These are phyloP conservation scores for Peucedramus taeniatus DNA, from an alignment of 2,113 vertebrate genomes.

Conservation along the genomic window DNA sequence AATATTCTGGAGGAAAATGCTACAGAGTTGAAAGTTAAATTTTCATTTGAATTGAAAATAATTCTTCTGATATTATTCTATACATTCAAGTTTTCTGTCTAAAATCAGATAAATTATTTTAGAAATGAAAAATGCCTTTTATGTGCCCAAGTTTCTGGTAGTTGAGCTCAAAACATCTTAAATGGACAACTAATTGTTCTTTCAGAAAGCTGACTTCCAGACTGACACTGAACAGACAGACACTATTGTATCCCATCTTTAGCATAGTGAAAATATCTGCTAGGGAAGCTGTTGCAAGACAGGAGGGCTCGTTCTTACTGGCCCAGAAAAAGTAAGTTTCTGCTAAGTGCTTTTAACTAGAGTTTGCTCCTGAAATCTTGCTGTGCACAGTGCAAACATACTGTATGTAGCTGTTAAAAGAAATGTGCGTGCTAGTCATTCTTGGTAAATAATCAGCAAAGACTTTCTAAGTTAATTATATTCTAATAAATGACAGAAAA, in stretches of 20 bases:
- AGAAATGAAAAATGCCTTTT: neutral
- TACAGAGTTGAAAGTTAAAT: neutral
- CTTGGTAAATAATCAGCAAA: neutral
- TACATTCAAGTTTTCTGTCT: neutral
- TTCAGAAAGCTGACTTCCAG: neutral
- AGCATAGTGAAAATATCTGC: neutral
- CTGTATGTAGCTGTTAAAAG: neutral
- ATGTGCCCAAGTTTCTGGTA: neutral
- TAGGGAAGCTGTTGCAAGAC: neutral
- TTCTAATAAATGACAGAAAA: neutral
- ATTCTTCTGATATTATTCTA: neutral
- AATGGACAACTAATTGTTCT: neutral
- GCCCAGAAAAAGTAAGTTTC: neutral
- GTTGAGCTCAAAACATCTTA: neutral
- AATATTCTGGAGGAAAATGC: neutral
- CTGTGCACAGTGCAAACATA: too few relatives aligned
- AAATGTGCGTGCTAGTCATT: neutral
- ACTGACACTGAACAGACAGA: neutral
- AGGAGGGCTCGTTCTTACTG: neutral
- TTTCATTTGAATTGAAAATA: neutral
- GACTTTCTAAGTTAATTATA: neutral
- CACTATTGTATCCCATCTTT: neutral
- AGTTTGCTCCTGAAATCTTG: neutral
- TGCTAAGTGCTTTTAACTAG: neutral
- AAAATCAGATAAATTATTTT: neutral